A percentile compares a stretch with the other conserved stretches of the same genome.
These are phyloP conservation scores for Hemistola chrysoprasaria DNA, from an alignment of 2,888 invertebrate species.

Conservation along the genomic window DNA sequence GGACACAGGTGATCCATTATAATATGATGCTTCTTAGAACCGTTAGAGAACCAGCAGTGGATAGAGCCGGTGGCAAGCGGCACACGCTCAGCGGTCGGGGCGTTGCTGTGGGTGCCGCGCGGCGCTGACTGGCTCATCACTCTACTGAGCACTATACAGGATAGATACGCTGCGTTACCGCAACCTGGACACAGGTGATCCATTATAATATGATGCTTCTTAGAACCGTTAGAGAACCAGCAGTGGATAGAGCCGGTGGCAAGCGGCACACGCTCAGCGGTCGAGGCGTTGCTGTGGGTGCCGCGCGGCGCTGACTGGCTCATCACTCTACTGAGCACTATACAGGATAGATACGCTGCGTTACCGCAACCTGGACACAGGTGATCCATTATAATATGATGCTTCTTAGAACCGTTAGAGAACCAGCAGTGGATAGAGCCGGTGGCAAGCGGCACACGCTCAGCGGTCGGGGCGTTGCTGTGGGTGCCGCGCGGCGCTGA, in stretches of 20 bases:
- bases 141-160: slow-evolving; percentile 92
- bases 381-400: too few relatives aligned
- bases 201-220: too few relatives aligned
- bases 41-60: slow-evolving; percentile 87
- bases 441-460: slow-evolving; percentile 64
- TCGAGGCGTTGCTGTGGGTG: slow-evolving; percentile 87
- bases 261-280: slow-evolving; percentile 57
- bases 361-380: slow-evolving; percentile 93
- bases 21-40: too few relatives aligned
- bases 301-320: slow-evolving; percentile 96
- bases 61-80: slow-evolving; percentile 84
- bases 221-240: slow-evolving; percentile 88
- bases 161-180: slow-evolving; percentile 90
- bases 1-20: slow-evolving; percentile 91
- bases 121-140: slow-evolving; percentile 95
- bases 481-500: slow-evolving; percentile 95
- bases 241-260: slow-evolving; percentile 86
- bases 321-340: slow-evolving; percentile 91
- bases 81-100: slow-evolving; percentile 70
- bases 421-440: slow-evolving; percentile 88
- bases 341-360: slow-evolving; percentile 92
- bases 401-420: too few relatives aligned
- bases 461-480: slow-evolving; percentile 83
- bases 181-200: slow-evolving; percentile 91
- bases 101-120: slow-evolving; percentile 90